Conservation (phyloP, 2,797 vertebrate genomes). For the Bradypodion ventrale region DNA sequence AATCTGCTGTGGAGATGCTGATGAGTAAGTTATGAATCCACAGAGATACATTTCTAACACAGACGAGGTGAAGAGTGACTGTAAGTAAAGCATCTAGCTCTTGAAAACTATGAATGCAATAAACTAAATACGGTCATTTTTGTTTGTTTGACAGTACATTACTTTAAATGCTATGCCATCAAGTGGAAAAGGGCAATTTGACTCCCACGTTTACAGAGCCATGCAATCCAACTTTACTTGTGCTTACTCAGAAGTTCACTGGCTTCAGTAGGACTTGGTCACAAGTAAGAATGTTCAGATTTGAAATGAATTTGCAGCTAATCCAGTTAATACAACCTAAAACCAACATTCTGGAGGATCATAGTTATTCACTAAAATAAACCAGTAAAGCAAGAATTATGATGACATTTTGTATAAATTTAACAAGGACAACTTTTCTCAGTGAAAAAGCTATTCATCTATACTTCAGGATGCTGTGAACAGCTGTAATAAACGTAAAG, state of each 20-base stretch:
- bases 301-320: conserved; percentile 35
- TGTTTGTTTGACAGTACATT: neutral
- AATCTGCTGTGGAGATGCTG: neutral
- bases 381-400: neutral
- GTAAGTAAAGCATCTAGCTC: neutral
- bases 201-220: neutral
- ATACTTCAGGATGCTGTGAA: neutral
- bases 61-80: neutral
- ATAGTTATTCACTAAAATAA: neutral
- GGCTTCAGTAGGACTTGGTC: neutral
- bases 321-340: conserved; percentile 50
- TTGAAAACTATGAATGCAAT: neutral
- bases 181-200: neutral
- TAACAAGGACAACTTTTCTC: neutral
- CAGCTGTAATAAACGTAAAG: neutral
- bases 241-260: neutral
- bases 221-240: neutral
- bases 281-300: neutral
- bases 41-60: neutral
- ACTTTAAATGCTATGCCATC: neutral
- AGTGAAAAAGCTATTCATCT: neutral
- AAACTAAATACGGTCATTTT: neutral
- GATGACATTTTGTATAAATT: neutral
- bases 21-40: neutral
- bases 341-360: neutral